Conservation (phyloP, 2,888 invertebrate genomes). For the Drosophila gaucha region DNA sequence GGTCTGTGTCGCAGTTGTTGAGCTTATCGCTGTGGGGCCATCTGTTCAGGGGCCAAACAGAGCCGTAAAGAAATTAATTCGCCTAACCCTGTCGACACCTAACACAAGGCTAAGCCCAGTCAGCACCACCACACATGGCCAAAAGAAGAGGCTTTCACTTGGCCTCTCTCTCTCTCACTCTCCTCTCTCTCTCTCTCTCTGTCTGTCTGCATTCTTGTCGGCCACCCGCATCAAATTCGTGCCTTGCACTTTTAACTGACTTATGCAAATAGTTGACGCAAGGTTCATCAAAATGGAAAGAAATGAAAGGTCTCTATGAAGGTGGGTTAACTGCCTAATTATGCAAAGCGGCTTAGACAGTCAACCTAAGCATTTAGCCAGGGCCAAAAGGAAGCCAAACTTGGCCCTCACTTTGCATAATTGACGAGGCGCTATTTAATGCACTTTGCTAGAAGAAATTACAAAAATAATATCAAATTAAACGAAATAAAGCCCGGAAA, state of each 20-base stretch:
- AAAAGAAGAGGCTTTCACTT: conserved; percentile 48
- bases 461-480: conserved; percentile 6
- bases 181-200: conserved; percentile 50
- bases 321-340: conserved; percentile 62
- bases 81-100: conserved; percentile 80
- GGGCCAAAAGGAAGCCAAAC: conserved; percentile 55
- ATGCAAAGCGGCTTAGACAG: conserved; percentile 70
- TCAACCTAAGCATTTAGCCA: conserved; percentile 23
- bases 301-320: conserved; percentile 34
- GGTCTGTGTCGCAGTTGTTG: conserved; percentile 32
- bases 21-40: conserved; percentile 64
- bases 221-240: conserved; percentile 61
- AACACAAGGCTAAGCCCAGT: conserved; percentile 55
- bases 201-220: conserved; percentile 15
- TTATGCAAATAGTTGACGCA: conserved; percentile 60
- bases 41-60: conserved; percentile 59
- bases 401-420: conserved; percentile 45
- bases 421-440: conserved; percentile 44
- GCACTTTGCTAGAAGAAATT: no score
- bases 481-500: conserved; percentile 38
- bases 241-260: conserved; percentile 64
- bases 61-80: conserved; percentile 78
- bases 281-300: conserved; percentile 37
- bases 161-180: conserved; percentile 49
- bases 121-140: conserved; percentile 14